Evolutionary conservation across 2,888 invertebrate genomes (phyloP).

Genomic region (Euplexia lucipara): DNA sequence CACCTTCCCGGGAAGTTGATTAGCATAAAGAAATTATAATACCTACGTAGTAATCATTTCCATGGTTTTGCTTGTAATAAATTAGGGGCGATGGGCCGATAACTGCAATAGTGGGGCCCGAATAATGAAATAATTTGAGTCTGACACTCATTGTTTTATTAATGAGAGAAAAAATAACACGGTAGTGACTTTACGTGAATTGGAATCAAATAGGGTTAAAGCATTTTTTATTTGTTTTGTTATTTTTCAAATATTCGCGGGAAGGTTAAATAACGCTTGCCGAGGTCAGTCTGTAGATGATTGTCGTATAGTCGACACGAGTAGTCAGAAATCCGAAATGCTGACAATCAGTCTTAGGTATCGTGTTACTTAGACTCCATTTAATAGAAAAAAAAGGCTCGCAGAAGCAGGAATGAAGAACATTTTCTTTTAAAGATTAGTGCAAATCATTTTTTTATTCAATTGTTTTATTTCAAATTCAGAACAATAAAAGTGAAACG

Average conservation of each 20-base stretch:
- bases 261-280: too few relatives aligned
- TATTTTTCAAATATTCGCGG: background rate
- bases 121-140: constrained; percentile 81
- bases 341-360: too few relatives aligned
- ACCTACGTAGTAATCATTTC: constrained; percentile 67
- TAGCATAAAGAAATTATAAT: constrained; percentile 77
- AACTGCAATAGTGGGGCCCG: constrained; percentile 73
- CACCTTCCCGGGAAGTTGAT: constrained; percentile 70
- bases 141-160: constrained; percentile 74
- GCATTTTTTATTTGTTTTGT: constrained; percentile 7
- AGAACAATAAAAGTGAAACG: too few relatives aligned
- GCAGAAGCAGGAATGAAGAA: too few relatives aligned
- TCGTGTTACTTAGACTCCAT: too few relatives aligned
- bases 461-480: too few relatives aligned
- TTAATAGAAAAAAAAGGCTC: too few relatives aligned
- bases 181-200: constrained; percentile 30
- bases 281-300: too few relatives aligned
- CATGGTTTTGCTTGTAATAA: constrained; percentile 53
- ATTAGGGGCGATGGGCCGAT: constrained; percentile 75
- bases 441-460: too few relatives aligned
- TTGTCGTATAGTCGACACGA: too few relatives aligned
- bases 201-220: background rate
- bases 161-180: constrained; percentile 65
- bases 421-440: too few relatives aligned
- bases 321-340: too few relatives aligned